Evolutionary conservation across 2,797 vertebrate species (phyloP).

Genomic region (Rhincodon typus): DNA sequence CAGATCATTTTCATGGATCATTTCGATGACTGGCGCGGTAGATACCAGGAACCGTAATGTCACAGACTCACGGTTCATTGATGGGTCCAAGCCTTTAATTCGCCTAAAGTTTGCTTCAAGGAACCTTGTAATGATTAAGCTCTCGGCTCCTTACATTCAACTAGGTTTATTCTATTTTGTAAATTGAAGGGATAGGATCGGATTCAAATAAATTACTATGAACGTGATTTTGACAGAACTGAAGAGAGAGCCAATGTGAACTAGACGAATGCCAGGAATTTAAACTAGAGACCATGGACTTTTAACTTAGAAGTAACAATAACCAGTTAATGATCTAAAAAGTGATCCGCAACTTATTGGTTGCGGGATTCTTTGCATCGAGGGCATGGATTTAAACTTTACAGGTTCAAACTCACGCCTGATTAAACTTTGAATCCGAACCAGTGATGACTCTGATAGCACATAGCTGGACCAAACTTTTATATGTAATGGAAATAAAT

Average conservation of each 20-base stretch:
- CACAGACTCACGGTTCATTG: not conserved
- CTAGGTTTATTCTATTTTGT: not conserved
- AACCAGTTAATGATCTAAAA: not conserved
- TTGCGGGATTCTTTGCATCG: not conserved
- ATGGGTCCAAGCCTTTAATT: not conserved
- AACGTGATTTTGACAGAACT: not conserved
- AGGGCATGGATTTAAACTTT: not conserved
- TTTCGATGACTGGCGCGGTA: no score
- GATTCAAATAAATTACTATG: not conserved
- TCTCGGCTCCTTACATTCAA: not conserved
- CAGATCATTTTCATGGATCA: not conserved
- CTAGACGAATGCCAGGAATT: not conserved
- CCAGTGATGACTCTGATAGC: not conserved
- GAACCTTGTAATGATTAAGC: not conserved
- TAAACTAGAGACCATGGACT: not conserved
- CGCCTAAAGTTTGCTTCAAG: not conserved
- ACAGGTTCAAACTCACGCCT: not conserved
- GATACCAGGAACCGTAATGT: not conserved
- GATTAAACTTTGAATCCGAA: not conserved
- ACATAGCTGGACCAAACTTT: not conserved
- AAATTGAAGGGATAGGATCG: not conserved
- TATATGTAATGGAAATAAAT: not conserved
- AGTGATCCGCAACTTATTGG: not conserved
- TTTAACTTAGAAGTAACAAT: not conserved
- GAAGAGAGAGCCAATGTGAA: not conserved